These are phyloP conservation scores for Siniperca knerii DNA, from an alignment of 2,113 vertebrate species.

Conservation along the genomic window DNA sequence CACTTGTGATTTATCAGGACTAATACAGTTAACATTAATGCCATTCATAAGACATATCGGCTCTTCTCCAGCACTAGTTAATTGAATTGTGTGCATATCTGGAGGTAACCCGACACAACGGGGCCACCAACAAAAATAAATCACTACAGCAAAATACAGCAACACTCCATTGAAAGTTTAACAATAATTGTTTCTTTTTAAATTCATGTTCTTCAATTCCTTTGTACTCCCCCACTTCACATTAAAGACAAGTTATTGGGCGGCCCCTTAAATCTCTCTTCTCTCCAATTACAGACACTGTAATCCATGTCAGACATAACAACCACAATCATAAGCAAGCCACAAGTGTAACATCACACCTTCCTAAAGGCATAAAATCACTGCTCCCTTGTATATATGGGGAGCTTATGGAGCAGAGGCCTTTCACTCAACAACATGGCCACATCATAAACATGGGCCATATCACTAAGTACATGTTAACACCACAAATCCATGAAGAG, in stretches of 20 bases:
- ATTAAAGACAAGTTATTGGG: neutral
- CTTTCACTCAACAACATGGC: slow-evolving; percentile 4
- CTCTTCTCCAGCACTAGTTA: neutral
- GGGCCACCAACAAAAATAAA: neutral
- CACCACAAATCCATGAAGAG: slow-evolving; percentile 14
- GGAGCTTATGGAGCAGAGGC: slow-evolving; percentile 1
- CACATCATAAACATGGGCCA: slow-evolving; percentile 31
- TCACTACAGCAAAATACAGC: neutral
- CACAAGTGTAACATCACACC: neutral
- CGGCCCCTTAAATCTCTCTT: neutral
- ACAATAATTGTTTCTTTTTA: neutral
- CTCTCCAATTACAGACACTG: neutral
- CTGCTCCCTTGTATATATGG: neutral
- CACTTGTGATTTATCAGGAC: neutral
- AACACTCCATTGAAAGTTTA: neutral
- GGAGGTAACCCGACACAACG: neutral
- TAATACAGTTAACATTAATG: neutral
- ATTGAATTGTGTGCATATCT: neutral
- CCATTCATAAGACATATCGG: neutral
- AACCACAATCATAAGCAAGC: neutral
- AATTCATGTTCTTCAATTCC: neutral
- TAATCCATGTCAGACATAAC: neutral
- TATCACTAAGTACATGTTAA: slow-evolving; percentile 23
- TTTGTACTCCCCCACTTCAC: neutral
- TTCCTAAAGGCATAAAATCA: neutral